Conservation (phyloP, 2,797 vertebrate species). For the Macropus fuliginosus region DNA sequence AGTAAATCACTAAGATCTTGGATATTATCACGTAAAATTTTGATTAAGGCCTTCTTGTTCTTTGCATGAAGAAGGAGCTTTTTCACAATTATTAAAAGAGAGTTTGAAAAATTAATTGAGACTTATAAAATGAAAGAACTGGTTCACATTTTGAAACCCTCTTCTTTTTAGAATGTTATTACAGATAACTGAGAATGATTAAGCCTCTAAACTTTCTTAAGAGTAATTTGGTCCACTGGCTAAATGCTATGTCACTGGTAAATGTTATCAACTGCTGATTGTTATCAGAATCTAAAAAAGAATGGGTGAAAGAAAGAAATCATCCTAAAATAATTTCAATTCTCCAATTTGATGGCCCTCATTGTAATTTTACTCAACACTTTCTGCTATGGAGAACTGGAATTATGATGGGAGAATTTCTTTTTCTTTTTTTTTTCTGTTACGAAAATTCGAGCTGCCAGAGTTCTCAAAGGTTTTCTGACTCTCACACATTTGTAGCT, state of each 20-base stretch:
- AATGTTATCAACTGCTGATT: not conserved
- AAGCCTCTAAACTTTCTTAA: not conserved
- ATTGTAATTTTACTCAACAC: not conserved
- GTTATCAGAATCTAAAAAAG: not conserved
- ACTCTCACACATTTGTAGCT: not conserved
- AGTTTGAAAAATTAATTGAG: constrained; percentile 1
- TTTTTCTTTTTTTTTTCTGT: not conserved
- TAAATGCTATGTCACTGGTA: not conserved
- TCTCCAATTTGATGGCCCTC: not conserved
- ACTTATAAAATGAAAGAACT: not conserved
- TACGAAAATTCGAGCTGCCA: not conserved
- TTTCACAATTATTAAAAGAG: not conserved
- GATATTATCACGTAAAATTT: constrained; percentile 6
- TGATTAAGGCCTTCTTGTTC: not conserved
- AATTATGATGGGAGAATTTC: not conserved
- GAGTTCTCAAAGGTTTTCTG: not conserved
- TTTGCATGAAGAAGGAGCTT: not conserved
- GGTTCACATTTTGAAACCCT: not conserved
- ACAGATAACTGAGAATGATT: not conserved
- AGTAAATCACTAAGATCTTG: not conserved
- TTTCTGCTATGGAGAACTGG: not conserved
- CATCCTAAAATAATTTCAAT: not conserved
- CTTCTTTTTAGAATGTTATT: not conserved
- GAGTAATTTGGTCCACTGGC: not conserved
- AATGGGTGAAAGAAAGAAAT: not conserved